Evolutionary conservation across 92 coral and sea anemone species (phyloP), one percentile per base, ranked within the genome.

Genomic region (Epizoanthus scotinus): DNA sequence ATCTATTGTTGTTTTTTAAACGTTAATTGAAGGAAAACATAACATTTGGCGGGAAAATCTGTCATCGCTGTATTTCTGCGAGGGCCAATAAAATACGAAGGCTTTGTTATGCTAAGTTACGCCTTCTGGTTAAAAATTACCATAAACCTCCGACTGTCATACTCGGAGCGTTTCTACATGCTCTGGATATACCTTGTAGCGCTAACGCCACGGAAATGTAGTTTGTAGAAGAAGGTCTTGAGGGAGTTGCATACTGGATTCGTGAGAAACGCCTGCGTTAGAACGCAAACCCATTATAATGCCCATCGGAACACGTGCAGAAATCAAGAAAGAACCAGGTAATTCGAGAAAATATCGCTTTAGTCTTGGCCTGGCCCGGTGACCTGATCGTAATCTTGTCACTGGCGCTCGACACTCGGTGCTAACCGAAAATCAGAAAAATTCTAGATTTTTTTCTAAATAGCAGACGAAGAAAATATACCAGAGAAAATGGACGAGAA

Each of bases 111-210:
- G 77, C 86, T 40, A 67, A 67, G 62, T 75, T 59, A 21, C 81
- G 79, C 36, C 55, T 58, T 14, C 53, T 75, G 67, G 81, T 75
- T 75, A 75, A 75, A 75, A 75, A 75, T 75, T 75, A 75, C 81
- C 81, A 75, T 75, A 75, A 58, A 59, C 29, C 68, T 21, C 42
- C 34, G 18, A 44, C 49, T 55, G 17, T 57, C 62, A 67, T 25
- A 24, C 56, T 59, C 34, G 26, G 67, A 75, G 97, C 97, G 91
- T 92, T 92, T 92, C 97, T 92, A 92, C 91, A 92, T 85, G 97
- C 90, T 90, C 97, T 92, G 97, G 94, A 92, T 87, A 84, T 91
- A 92, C 77, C 91, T 71, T 53, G 19, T 29, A 21, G 52, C 8
- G 24, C 24, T 29, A 20, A 38, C 34, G 14, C 44, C 15, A 29